phyloP scores from a whole-genome alignment of 2,113 vertebrate genomes.

The Corythaeola cristata region DNA sequence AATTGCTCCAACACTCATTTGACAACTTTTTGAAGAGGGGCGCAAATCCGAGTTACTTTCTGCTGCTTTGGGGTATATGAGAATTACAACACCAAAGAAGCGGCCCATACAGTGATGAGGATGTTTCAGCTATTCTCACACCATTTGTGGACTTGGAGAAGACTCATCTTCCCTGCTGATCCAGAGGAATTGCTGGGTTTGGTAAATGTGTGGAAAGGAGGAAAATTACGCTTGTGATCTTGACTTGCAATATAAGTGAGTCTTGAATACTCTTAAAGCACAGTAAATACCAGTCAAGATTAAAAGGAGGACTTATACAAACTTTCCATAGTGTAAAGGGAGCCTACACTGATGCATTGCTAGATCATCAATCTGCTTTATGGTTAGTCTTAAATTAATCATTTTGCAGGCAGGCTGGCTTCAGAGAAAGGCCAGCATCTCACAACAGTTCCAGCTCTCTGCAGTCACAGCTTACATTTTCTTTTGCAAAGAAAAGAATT shows the following conservation, averaged over 20 bases:
- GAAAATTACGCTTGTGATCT: neutral
- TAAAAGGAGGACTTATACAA: neutral
- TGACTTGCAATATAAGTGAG: neutral
- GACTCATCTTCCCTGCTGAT: neutral
- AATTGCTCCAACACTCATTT: neutral
- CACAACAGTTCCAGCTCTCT: neutral
- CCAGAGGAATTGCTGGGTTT: neutral
- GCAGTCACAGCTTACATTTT: neutral
- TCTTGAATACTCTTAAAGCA: neutral
- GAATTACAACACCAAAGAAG: neutral
- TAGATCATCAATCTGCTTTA: neutral
- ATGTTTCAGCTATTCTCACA: neutral
- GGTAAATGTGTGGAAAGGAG: neutral
- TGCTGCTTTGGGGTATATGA: neutral
- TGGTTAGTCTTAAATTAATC: neutral
- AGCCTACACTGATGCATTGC: neutral
- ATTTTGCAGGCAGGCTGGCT: neutral
- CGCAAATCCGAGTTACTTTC: neutral
- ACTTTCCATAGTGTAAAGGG: neutral
- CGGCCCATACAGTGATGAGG: no score
- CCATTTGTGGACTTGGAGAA: neutral
- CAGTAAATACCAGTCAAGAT: neutral
- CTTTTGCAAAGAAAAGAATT: neutral
- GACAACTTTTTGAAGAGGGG: neutral
- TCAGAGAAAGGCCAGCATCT: neutral